A percentile compares a stretch with the other conserved stretches of the same genome.
These are phyloP conservation scores for Kryptopterus vitreolus DNA, from an alignment of 2,797 vertebrate genomes.

Conservation along the genomic window DNA sequence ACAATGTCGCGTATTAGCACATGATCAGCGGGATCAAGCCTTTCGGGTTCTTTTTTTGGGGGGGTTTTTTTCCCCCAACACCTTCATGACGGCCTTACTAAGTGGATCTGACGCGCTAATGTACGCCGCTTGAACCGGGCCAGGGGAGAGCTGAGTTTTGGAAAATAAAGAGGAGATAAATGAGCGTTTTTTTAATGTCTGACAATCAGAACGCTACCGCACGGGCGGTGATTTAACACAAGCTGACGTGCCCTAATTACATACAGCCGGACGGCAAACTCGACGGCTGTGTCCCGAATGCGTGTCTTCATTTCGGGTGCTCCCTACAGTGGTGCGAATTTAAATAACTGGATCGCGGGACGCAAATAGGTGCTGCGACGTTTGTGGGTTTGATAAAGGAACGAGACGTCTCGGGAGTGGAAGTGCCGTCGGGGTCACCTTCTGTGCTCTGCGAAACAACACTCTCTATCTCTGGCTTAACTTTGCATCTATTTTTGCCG, in stretches of 20 bases:
- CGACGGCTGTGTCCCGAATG: background rate
- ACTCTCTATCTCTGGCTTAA: too few relatives aligned
- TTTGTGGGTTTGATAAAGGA: background rate
- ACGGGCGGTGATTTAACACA: slow-evolving; percentile 45
- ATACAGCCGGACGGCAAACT: slow-evolving; percentile 4
- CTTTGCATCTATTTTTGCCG: too few relatives aligned
- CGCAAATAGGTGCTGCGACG: background rate
- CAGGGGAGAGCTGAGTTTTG: slow-evolving; percentile 13
- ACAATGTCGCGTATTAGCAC: background rate
- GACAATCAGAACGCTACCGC: slow-evolving; percentile 44
- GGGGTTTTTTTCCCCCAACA: too few relatives aligned
- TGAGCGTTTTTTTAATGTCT: slow-evolving; percentile 24
- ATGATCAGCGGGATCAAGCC: background rate
- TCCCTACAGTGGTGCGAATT: background rate
- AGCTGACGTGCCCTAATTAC: slow-evolving; percentile 48
- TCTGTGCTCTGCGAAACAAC: too few relatives aligned
- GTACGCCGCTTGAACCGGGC: slow-evolving; percentile 15
- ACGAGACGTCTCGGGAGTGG: background rate
- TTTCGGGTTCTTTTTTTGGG: background rate
- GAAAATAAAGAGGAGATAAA: slow-evolving; percentile 50
- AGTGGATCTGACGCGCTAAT: slow-evolving; percentile 43
- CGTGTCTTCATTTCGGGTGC: background rate
- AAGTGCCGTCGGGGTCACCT: too few relatives aligned
- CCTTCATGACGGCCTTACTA: slow-evolving; percentile 26
- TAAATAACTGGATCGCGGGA: background rate